A percentile compares a stretch with the other conserved stretches of the same genome.
These are phyloP conservation scores for Arion vulgaris DNA, from an alignment of 1,140 invertebrate genomes.

Conservation along the genomic window DNA sequence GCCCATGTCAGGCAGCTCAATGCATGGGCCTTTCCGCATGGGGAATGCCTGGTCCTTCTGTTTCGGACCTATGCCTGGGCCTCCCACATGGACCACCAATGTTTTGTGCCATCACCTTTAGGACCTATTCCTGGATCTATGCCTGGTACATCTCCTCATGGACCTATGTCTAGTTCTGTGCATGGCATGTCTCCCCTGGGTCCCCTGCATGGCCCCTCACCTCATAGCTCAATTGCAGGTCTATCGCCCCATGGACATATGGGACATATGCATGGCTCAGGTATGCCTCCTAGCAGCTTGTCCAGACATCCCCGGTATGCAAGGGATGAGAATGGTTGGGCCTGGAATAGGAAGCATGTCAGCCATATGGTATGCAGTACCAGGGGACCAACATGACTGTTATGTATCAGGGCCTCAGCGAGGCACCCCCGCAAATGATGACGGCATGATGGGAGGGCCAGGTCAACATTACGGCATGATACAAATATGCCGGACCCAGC, in stretches of 20 bases:
- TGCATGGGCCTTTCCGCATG: constrained; percentile 11
- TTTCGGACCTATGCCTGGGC: constrained; percentile 18
- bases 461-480: constrained; percentile 32
- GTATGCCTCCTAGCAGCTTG: constrained; percentile 10
- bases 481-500: constrained; percentile 31
- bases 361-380: constrained; percentile 38
- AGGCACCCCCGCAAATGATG: constrained; percentile 33
- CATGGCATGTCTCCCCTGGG: constrained; percentile 19
- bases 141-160: constrained; percentile 19
- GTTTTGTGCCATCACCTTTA: neutral
- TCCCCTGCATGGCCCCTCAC: neutral
- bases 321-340: constrained; percentile 11
- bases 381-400: constrained; percentile 18
- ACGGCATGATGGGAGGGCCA: constrained; percentile 32
- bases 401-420: constrained; percentile 3
- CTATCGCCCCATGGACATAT: neutral
- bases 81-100: constrained; percentile 19
- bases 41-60: constrained; percentile 12
- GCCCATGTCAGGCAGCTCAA: neutral
- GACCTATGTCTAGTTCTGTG: neutral
- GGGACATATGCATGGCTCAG: constrained; percentile 32
- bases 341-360: constrained; percentile 30
- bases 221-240: constrained; percentile 16
- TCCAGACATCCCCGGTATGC: constrained; percentile 29
- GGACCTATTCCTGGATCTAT: constrained; percentile 13